Evolutionary conservation across 2,888 invertebrate species (phyloP).

Genomic region (Leptinotarsa peninsularis): DNA sequence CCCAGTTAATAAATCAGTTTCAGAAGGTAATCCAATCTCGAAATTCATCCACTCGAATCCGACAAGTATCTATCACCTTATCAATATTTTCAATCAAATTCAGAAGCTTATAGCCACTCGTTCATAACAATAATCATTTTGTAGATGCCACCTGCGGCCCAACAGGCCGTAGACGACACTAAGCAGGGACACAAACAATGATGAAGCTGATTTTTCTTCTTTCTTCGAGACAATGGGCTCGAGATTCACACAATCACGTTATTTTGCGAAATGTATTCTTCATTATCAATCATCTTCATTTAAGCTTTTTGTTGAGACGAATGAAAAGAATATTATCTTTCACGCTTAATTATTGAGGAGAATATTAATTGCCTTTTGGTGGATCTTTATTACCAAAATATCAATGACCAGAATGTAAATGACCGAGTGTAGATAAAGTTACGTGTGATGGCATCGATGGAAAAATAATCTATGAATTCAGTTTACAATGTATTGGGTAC

Average conservation of each 20-base stretch:
- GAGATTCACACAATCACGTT: conserved; percentile 36
- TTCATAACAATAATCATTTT: conserved; percentile 42
- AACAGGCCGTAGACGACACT: conserved; percentile 32
- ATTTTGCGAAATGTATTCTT: conserved; percentile 26
- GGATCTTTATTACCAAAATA: background rate
- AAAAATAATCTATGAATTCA: too few relatives aligned
- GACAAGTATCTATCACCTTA: conserved; percentile 53
- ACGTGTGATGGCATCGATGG: too few relatives aligned
- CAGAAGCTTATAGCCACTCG: conserved; percentile 52
- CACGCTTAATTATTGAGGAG: conserved; percentile 17
- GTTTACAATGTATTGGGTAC: too few relatives aligned
- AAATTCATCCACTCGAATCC: conserved; percentile 47
- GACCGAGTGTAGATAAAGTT: background rate
- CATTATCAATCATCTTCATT: conserved; percentile 11
- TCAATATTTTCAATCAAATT: conserved; percentile 47
- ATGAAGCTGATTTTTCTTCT: conserved; percentile 32
- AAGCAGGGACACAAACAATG: conserved; percentile 38
- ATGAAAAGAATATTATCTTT: conserved; percentile 21
- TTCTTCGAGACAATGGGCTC: conserved; percentile 29
- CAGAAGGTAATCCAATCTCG: conserved; percentile 49
- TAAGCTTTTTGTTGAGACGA: background rate
- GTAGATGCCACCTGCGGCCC: conserved; percentile 43
- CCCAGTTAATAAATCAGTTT: conserved; percentile 51
- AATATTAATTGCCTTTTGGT: background rate
- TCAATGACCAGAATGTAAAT: background rate